Evolutionary conservation across 92 coral and sea anemone genomes (phyloP).

Genomic region (Porites cylindrica): DNA sequence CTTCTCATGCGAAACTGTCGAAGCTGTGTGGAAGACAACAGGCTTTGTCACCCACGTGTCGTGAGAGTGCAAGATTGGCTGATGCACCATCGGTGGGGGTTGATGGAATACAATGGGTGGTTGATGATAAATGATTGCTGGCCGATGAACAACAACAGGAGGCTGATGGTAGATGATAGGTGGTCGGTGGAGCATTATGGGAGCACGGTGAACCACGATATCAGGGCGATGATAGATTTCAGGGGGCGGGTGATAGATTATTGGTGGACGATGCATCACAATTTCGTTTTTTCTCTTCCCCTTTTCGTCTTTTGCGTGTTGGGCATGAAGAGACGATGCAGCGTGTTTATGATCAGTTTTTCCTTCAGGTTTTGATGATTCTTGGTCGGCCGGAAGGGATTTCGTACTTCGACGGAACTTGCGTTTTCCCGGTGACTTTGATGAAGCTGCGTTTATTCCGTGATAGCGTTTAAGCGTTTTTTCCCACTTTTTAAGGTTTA

Average conservation of each 20-base stretch:
- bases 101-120: slow-evolving; percentile 98
- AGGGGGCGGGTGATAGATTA: slow-evolving; percentile 99
- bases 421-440: slow-evolving; percentile 27
- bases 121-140: slow-evolving; percentile 97
- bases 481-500: slow-evolving; percentile 52
- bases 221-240: slow-evolving; percentile 98
- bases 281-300: slow-evolving; percentile 90
- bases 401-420: slow-evolving; percentile 58
- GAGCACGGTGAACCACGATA: slow-evolving; percentile 99
- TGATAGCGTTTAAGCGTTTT: slow-evolving; percentile 56
- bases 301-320: slow-evolving; percentile 79
- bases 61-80: slow-evolving; percentile 95
- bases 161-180: slow-evolving; percentile 98
- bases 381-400: slow-evolving; percentile 8
- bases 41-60: slow-evolving; percentile 96
- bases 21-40: slow-evolving; percentile 77
- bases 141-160: slow-evolving; percentile 97
- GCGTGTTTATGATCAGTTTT: slow-evolving; percentile 7
- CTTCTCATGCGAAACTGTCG: slow-evolving; percentile 76
- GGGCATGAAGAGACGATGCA: slow-evolving; percentile 53
- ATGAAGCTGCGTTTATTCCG: slow-evolving; percentile 36
- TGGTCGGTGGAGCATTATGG: slow-evolving; percentile 93
- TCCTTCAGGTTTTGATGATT: slow-evolving; percentile 7
- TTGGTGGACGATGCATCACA: slow-evolving; percentile 98
- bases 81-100: slow-evolving; percentile 96